Evolutionary conservation across 2,797 vertebrate genomes (phyloP), one percentile per base, ranked within the genome.

Genomic region (Leptoclinus maculatus): DNA sequence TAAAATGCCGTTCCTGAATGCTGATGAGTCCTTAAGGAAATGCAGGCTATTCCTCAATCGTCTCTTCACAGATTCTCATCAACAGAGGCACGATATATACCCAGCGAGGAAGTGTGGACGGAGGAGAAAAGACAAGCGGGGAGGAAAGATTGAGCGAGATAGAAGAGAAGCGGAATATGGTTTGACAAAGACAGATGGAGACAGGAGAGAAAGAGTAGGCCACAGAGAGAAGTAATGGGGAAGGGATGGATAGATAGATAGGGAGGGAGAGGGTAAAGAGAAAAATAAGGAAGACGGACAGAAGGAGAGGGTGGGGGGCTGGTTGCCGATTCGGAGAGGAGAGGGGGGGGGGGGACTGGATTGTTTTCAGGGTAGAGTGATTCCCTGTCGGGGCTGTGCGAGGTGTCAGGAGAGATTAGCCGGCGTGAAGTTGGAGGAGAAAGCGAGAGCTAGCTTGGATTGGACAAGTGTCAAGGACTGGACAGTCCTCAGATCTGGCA

Each of bases 401-500:
- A 89, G 87, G 89, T 93, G 93, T 94, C 93, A 93, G 73, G 87
- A 88, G 86, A 90, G 90, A 94, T 94, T 94, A 94, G 93, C 86
- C 23, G 27, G 75, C 45, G 34, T 69, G 85, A 83, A 80, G 90
- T 88, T 86, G 88, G 83, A 88, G 88, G 89, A 90, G 78, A 83
- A 83, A 75, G 86, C 79, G 82, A 71, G 85, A 86, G 88, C 85
- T 85, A 85, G 88, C 87, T 86, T 38, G 80, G 91, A 93, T 93
- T 92, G 93, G 91, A 93, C 92, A 87, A 92, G 89, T 91, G 93
- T 94, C 93, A 91, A 78, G 76, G 77, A 76, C 47, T 87, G 89
- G 92, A 92, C 91, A 66, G 86, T 87, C 87, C 89, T 92, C 83
- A 82, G 89, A 84, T 84, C 78, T 83, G 91, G 89, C 86, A 89